phyloP scores from a whole-genome alignment of 2,113 vertebrate genomes.

The Anoura caudifer region DNA sequence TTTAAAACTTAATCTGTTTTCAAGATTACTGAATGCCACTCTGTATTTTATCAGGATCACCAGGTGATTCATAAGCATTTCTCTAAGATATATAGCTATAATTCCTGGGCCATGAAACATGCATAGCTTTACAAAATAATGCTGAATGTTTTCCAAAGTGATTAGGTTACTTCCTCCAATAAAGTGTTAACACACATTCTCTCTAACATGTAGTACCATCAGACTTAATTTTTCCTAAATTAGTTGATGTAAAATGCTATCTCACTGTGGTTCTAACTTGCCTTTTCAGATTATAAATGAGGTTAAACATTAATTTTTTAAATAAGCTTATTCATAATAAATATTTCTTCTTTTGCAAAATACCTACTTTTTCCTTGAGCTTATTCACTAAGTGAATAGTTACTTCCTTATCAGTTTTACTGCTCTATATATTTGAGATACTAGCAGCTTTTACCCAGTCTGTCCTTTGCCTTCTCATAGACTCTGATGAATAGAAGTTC shows the following conservation, averaged over 20 bases:
- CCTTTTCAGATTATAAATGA: background rate
- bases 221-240: conserved; percentile 10
- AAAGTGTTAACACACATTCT: background rate
- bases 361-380: background rate
- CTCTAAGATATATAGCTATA: background rate
- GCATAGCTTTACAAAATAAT: background rate
- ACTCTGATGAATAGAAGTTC: background rate
- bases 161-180: background rate
- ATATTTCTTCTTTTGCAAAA: background rate
- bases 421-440: background rate
- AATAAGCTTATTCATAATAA: background rate
- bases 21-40: background rate
- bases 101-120: background rate
- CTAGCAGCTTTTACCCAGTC: background rate
- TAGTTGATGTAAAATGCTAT: background rate
- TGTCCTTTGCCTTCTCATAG: background rate
- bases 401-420: background rate
- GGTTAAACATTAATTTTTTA: background rate
- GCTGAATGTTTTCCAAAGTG: background rate
- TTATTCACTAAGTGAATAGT: background rate
- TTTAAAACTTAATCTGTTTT: background rate
- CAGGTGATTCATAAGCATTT: background rate
- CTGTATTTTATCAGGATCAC: conserved; percentile 1
- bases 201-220: background rate
- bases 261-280: background rate